A percentile compares a stretch with the other conserved stretches of the same genome.
phyloP scores from a whole-genome alignment of 2,797 vertebrate species.

The Hippopotamyrus pictus region DNA sequence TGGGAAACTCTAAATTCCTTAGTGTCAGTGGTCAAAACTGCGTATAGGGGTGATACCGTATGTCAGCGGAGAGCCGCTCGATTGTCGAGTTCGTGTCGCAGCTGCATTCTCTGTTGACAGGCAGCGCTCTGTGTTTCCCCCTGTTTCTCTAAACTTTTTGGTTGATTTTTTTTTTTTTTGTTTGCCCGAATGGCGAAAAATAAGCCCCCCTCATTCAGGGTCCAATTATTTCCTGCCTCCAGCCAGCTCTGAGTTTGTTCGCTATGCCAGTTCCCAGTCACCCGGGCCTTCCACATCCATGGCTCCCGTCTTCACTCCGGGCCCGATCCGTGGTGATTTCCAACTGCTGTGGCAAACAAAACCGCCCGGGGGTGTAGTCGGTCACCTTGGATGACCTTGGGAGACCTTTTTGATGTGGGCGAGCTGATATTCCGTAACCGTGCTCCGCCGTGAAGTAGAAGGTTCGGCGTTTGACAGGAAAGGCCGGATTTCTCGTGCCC shows the following conservation, averaged over 20 bases:
- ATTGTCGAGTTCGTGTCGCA: not conserved
- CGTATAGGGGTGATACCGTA: slow-evolving; percentile 29
- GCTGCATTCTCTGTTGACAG: not conserved
- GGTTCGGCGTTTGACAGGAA: not conserved
- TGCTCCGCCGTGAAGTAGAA: not conserved
- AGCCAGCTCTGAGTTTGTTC: not conserved
- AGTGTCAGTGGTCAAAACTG: slow-evolving; percentile 33
- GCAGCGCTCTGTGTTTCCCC: not conserved
- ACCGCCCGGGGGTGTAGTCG: not conserved
- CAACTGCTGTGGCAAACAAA: not conserved
- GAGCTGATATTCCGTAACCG: not conserved
- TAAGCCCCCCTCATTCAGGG: not conserved
- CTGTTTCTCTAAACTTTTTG: not conserved
- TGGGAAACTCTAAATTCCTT: slow-evolving; percentile 61
- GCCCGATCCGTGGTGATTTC: not conserved
- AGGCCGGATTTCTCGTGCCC: not conserved
- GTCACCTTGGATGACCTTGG: not conserved
- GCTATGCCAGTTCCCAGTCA: not conserved
- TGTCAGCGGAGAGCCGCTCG: slow-evolving; percentile 17
- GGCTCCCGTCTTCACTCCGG: slow-evolving; percentile 22
- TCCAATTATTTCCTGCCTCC: not conserved
- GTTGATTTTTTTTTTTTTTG: slow-evolving; percentile 1
- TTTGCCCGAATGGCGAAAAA: not conserved
- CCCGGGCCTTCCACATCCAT: slow-evolving; percentile 23
- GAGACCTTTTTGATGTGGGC: not conserved